These are phyloP conservation scores for Siniperca scherzeri DNA, from an alignment of 2,797 vertebrate genomes.

Conservation along the genomic window DNA sequence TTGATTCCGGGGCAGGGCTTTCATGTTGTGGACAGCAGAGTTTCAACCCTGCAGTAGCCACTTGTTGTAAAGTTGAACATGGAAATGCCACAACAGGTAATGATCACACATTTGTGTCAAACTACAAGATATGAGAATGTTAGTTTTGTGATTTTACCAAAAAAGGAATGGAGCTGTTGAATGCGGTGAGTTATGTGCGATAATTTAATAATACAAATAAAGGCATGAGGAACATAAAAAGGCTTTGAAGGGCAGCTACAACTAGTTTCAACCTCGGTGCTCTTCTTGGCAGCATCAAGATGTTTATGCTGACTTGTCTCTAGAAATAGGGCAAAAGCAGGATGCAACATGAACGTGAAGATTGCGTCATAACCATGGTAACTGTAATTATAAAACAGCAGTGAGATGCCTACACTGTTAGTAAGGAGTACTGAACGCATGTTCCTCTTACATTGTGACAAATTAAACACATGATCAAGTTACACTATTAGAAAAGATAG, in stretches of 20 bases:
- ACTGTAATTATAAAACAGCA: neutral
- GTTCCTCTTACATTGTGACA: neutral
- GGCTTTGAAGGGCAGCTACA: neutral
- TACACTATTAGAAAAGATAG: neutral
- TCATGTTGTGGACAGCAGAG: slow-evolving; percentile 16
- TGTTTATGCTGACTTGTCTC: neutral
- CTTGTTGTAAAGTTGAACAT: slow-evolving; percentile 40
- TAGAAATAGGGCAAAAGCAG: neutral
- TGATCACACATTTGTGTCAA: neutral
- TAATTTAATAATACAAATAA: neutral
- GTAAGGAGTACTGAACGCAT: neutral
- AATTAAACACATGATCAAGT: neutral
- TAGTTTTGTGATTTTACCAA: slow-evolving; percentile 1
- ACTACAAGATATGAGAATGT: neutral
- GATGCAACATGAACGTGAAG: neutral
- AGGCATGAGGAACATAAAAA: neutral
- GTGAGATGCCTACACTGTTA: neutral
- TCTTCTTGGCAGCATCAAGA: neutral
- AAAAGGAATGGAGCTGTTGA: neutral
- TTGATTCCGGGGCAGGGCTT: neutral
- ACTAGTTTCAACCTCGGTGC: neutral
- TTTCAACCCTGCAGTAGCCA: slow-evolving; percentile 36
- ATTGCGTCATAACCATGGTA: neutral
- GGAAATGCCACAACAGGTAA: slow-evolving; percentile 18
- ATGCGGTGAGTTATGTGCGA: neutral